phyloP scores from a whole-genome alignment of 2,113 vertebrate genomes.

The Emydura subglobosa region DNA sequence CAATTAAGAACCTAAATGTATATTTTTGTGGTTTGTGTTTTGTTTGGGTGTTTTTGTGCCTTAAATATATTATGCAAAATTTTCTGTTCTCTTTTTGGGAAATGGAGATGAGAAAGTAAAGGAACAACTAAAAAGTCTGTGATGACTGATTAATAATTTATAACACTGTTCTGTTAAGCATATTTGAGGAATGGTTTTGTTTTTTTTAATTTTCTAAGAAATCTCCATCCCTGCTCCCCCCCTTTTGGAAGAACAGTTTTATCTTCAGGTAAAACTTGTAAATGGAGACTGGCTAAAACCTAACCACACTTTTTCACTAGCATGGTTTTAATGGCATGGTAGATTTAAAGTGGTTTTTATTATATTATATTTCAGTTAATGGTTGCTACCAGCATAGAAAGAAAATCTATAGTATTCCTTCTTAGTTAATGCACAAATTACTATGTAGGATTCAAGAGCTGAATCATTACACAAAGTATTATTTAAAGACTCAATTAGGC shows the following conservation, averaged over 20 bases:
- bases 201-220: background rate
- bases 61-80: slow-evolving; percentile 5
- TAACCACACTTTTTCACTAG: background rate
- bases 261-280: slow-evolving; percentile 8
- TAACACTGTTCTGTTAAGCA: background rate
- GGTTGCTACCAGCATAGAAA: background rate
- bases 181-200: slow-evolving; percentile 13
- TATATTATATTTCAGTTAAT: background rate
- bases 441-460: slow-evolving; percentile 17
- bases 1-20: background rate
- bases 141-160: background rate
- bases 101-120: background rate
- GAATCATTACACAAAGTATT: slow-evolving; percentile 20
- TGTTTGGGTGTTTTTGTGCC: background rate
- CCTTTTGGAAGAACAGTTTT: background rate
- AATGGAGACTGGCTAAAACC: slow-evolving; percentile 17
- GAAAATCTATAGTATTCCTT: slow-evolving; percentile 22
- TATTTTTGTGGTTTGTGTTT: background rate
- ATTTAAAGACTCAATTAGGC: slow-evolving; percentile 39
- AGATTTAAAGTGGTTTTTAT: slow-evolving; percentile 1
- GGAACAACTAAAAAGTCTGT: background rate
- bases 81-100: background rate
- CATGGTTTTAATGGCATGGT: background rate
- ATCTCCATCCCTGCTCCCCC: background rate
- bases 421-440: slow-evolving; percentile 48